These are phyloP conservation scores for Portevinia maculata DNA, from an alignment of 2,888 invertebrate species.

Conservation along the genomic window DNA sequence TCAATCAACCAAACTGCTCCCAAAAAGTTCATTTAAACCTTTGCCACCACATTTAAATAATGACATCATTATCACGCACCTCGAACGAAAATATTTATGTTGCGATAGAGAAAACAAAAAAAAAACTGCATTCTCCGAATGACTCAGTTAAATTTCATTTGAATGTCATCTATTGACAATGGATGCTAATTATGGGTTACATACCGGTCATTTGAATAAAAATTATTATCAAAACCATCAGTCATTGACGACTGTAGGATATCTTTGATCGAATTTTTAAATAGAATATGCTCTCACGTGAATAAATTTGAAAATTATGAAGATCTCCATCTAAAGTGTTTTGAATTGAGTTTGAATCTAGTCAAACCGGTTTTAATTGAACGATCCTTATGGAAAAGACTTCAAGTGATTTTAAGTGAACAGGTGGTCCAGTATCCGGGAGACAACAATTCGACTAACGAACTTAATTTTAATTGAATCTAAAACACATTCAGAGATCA, in stretches of 20 bases:
- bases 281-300: neutral
- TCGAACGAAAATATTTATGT: too few relatives aligned
- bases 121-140: neutral
- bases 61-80: too few relatives aligned
- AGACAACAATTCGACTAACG: constrained; percentile 10
- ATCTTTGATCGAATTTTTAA: neutral
- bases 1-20: too few relatives aligned
- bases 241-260: neutral
- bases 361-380: constrained; percentile 12
- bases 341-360: neutral
- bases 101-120: neutral
- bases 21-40: too few relatives aligned
- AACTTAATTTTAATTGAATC: constrained; percentile 17
- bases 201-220: neutral
- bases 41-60: too few relatives aligned
- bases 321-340: constrained; percentile 11
- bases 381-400: neutral
- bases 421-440: constrained; percentile 36
- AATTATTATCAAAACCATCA: neutral
- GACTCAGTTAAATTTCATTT: neutral
- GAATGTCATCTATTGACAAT: neutral
- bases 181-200: neutral
- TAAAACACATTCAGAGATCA: constrained; percentile 6
- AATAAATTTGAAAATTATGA: neutral
- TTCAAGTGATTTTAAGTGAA: neutral